These are phyloP conservation scores for Chrysomela aeneicollis DNA, from an alignment of 2,888 invertebrate species.

Conservation along the genomic window DNA sequence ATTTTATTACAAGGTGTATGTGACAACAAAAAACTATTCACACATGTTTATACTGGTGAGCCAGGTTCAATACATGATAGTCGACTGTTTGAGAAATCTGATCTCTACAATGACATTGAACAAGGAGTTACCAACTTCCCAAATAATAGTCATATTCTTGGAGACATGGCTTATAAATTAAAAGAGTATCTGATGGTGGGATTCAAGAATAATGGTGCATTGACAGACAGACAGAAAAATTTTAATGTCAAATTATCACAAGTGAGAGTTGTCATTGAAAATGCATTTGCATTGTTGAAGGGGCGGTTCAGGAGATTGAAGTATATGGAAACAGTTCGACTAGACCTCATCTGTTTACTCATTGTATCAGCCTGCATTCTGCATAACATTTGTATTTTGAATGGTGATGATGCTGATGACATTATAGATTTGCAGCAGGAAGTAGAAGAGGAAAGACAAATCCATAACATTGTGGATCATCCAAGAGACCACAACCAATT, in stretches of 20 bases:
- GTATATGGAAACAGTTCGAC: conserved; percentile 19
- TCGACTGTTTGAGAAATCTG: conserved; percentile 16
- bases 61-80: conserved; percentile 33
- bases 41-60: conserved; percentile 40
- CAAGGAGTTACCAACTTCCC: background rate
- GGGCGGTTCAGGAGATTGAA: conserved; percentile 18
- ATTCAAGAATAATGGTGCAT: conserved; percentile 12
- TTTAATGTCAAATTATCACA: conserved; percentile 15
- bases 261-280: conserved; percentile 18
- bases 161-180: conserved; percentile 22
- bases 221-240: conserved; percentile 15
- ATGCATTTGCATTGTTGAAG: conserved; percentile 14
- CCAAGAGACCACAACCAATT: background rate
- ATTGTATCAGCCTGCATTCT: conserved; percentile 17
- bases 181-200: background rate
- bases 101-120: background rate
- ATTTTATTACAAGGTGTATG: conserved; percentile 39
- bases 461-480: background rate
- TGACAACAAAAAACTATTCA: no score
- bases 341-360: conserved; percentile 5
- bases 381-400: conserved; percentile 15
- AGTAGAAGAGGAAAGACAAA: background rate
- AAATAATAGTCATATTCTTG: conserved; percentile 16
- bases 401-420: conserved; percentile 1
- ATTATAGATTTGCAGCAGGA: background rate